These are phyloP conservation scores for Drosophila malerkotliana DNA, from an alignment of 1,140 invertebrate genomes.

Conservation along the genomic window DNA sequence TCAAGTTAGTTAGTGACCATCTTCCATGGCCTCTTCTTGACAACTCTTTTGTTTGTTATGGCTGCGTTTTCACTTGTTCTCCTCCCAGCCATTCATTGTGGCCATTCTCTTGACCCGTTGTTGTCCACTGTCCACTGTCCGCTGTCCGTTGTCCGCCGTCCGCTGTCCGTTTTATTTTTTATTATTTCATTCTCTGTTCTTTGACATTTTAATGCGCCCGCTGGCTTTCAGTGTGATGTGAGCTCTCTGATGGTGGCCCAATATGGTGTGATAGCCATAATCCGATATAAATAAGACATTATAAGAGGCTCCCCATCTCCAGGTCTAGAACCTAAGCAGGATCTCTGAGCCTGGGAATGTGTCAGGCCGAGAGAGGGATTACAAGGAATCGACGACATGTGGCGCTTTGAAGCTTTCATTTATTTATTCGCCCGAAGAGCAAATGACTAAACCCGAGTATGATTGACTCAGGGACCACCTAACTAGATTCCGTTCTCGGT, in stretches of 20 bases:
- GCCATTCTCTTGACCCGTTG: constrained; percentile 2
- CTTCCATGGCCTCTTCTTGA: constrained; percentile 35
- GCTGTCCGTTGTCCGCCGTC: constrained; percentile 5
- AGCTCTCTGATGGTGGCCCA: constrained; percentile 59
- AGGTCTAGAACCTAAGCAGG: constrained; percentile 24
- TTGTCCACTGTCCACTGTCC: constrained; percentile 6
- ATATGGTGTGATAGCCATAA: constrained; percentile 75
- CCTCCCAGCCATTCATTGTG: not conserved
- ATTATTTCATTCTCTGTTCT: constrained; percentile 58
- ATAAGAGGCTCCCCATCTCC: constrained; percentile 52
- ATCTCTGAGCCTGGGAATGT: constrained; percentile 30
- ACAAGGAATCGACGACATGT: constrained; percentile 77
- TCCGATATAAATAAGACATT: constrained; percentile 81
- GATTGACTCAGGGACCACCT: constrained; percentile 54
- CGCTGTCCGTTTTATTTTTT: constrained; percentile 58
- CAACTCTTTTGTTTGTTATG: constrained; percentile 50
- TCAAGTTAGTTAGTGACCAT: constrained; percentile 48
- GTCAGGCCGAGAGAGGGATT: constrained; percentile 46
- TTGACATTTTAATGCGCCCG: constrained; percentile 79
- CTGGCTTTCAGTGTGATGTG: constrained; percentile 69
- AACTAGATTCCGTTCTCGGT: constrained; percentile 21
- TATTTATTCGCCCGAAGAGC: constrained; percentile 19
- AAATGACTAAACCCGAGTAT: constrained; percentile 24
- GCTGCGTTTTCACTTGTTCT: constrained; percentile 37
- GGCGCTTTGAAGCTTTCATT: constrained; percentile 63